Evolutionary conservation across 2,113 vertebrate genomes (phyloP).

Genomic region (Phyllopteryx taeniolatus): DNA sequence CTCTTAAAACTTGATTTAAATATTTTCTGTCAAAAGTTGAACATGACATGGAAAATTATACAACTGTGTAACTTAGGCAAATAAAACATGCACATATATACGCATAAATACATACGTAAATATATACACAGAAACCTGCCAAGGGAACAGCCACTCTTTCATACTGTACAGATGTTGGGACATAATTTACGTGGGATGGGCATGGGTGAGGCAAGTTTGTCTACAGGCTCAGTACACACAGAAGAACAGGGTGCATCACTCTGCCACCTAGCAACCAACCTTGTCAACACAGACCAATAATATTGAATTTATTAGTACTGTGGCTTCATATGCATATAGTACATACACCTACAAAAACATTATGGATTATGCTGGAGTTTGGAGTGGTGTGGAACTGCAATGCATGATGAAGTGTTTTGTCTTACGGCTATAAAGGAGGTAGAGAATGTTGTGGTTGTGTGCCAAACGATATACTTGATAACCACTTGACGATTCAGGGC

Average conservation of each 20-base stretch:
- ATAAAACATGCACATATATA: too few species aligned
- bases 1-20: too few species aligned
- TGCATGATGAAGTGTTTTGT: not conserved
- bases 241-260: conserved; percentile 5
- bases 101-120: too few species aligned
- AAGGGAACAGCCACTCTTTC: conserved; percentile 11
- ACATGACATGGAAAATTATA: too few species aligned
- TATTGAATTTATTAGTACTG: not conserved
- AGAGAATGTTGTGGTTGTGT: not conserved
- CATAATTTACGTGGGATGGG: conserved; percentile 22
- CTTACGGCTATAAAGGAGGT: not conserved
- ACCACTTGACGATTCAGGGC: too few species aligned
- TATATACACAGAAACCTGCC: too few species aligned
- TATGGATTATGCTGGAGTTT: not conserved
- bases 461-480: too few species aligned
- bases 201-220: conserved; percentile 15
- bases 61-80: too few species aligned
- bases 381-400: not conserved
- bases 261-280: not conserved
- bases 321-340: not conserved
- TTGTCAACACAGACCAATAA: not conserved
- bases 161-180: conserved; percentile 30
- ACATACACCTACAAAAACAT: not conserved
- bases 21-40: too few species aligned
- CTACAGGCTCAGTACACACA: conserved; percentile 5